phyloP scores from a whole-genome alignment of 1,140 invertebrate species.

The Drosophila nikananu region DNA sequence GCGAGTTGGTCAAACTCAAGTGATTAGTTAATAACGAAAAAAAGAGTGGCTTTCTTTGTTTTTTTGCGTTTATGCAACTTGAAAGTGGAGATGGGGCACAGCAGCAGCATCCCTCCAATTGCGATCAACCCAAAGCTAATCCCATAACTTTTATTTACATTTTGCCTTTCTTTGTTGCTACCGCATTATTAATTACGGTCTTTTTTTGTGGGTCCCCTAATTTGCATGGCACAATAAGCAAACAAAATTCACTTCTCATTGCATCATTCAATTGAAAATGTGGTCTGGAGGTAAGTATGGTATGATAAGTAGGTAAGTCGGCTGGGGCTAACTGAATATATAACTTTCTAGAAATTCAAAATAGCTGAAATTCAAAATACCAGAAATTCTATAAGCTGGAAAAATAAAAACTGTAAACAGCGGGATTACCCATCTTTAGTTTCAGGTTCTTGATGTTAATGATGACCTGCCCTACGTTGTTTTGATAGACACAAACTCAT shows the following conservation, averaged over 20 bases:
- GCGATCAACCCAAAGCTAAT: constrained; percentile 43
- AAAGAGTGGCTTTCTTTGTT: constrained; percentile 42
- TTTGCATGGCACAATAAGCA: constrained; percentile 41
- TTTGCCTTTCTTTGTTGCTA: constrained; percentile 24
- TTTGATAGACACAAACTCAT: constrained; percentile 5
- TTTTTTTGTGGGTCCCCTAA: constrained; percentile 26
- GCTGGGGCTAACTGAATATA: background rate
- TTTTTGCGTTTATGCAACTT: constrained; percentile 38
- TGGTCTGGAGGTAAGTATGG: constrained; percentile 4
- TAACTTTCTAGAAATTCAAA: background rate
- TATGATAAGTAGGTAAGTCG: background rate
- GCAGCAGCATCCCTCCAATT: constrained; percentile 36
- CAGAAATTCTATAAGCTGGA: background rate
- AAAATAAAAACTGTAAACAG: background rate
- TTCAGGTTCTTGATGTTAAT: constrained; percentile 19
- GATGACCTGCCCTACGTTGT: constrained; percentile 24
- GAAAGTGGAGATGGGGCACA: constrained; percentile 21
- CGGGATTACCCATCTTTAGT: constrained; percentile 10
- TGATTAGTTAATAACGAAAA: constrained; percentile 60
- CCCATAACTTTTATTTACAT: constrained; percentile 20
- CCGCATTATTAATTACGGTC: constrained; percentile 36
- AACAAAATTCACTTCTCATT: constrained; percentile 41
- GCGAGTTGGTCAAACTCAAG: constrained; percentile 52
- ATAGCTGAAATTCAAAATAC: background rate
- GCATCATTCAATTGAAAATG: constrained; percentile 39